phyloP scores from a whole-genome alignment of 2,888 invertebrate genomes.

The Chymomyza amoena region DNA sequence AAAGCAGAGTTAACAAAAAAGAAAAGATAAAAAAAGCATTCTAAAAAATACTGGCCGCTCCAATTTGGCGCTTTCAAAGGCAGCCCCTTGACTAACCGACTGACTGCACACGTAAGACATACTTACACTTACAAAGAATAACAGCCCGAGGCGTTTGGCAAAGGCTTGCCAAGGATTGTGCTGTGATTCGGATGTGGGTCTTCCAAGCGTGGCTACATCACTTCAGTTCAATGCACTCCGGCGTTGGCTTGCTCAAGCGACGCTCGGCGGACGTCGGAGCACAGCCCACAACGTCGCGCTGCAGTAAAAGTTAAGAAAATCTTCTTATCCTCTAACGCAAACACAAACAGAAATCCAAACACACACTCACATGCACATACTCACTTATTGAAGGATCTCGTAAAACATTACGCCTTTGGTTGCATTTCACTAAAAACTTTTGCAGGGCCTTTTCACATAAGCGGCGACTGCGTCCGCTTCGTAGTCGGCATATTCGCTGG shows the following conservation, averaged over 20 bases:
- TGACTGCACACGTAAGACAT: background rate
- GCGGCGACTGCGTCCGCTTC: background rate
- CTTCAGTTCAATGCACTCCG: constrained; percentile 62
- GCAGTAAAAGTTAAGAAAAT: constrained; percentile 59
- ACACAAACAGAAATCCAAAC: constrained; percentile 15
- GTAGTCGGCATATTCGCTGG: background rate
- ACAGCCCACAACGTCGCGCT: constrained; percentile 8
- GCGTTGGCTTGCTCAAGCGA: constrained; percentile 6
- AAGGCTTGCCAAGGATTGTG: constrained; percentile 54
- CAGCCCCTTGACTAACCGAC: background rate
- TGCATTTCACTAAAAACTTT: constrained; percentile 58
- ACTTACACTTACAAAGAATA: background rate
- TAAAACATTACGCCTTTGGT: constrained; percentile 50
- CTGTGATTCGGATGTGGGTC: background rate
- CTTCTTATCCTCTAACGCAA: constrained; percentile 44
- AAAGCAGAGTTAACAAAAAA: constrained; percentile 29
- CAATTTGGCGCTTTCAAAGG: constrained; percentile 15
- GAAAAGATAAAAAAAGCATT: constrained; percentile 45
- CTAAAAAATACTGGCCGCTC: constrained; percentile 25
- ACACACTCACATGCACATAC: background rate
- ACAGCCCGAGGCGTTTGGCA: constrained; percentile 27
- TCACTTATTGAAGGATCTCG: background rate
- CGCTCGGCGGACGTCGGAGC: background rate
- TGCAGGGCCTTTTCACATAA: constrained; percentile 51
- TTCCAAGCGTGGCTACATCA: background rate